Base-by-base conservation (phyloP, 1,140 invertebrate genomes). In the Platyscapa corneri region DNA sequence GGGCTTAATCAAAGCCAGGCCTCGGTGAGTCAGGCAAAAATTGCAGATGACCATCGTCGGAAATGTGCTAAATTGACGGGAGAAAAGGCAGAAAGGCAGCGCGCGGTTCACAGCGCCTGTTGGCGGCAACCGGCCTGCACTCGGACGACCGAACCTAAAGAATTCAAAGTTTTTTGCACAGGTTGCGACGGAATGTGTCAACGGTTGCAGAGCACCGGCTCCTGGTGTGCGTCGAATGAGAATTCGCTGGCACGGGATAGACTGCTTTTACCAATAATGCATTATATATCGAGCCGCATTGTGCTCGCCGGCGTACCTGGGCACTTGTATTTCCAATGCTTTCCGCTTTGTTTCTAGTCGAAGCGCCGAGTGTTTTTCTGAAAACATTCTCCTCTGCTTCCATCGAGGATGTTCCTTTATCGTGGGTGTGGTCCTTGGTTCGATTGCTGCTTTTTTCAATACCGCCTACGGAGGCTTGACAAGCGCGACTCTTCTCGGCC, bases 51-150 rank as follows among this genome's bases (percentile, higher is more conserved):
- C 32, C 70, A 42, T 74, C 42, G 70, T 74, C 37, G 70, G 70
- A 74, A 74, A 42, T 74, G 70, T 74, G 37, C 70, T 74, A 74
- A 74, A 74, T 74, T 74, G 37, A 42, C 14, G 70, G 27, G 70
- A 42, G 37, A 42, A 42, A n/a, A 42, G n/a, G 7, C 14, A n/a
- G 10, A 10, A 0, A 5, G 0, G 37, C 0, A 12, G 20, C n/a
- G 8, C 37, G 70, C 37, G 20, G 42, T 5, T 12, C 42, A 46
- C 42, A 12, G 42, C 42, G 42, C 42, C 42, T 42, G 70, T n/a
- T 23, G 14, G 10, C 37, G 37, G 39, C 70, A 74, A 74, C 70
- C 39, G 23, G 27, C 20, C 37, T n/a, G 23, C 5, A n/a, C 0
- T 37, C 39, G 8, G 42, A 46, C 3, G 10, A 42, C 3, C 32